Evolutionary conservation across 1,140 invertebrate genomes (phyloP), one percentile per base, ranked within the genome.

Genomic region (Zaprionus nigranus): DNA sequence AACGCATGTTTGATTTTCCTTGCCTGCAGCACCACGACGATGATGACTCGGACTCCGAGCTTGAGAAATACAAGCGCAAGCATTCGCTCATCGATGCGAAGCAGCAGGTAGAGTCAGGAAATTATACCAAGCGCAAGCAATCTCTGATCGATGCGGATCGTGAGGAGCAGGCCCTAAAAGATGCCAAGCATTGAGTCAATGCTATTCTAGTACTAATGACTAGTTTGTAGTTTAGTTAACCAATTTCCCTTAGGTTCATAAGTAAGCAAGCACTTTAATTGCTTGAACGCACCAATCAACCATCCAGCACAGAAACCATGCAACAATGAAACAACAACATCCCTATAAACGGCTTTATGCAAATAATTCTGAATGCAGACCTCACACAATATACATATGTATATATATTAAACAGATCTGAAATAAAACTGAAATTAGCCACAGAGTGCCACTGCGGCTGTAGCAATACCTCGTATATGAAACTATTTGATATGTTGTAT

Each of bases 1-100:
- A 95, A 80, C 92, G 92, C 36, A 90, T 94, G 76, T 94, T 93
- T 70, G 94, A 95, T 53, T 95, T 95, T 90, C 91, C 92, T 7
- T 94, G 93, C 61, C 92, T 93, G 15, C 76, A 84, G 36, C 80
- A 77, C 64, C 63, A 68, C 36, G 53, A 72, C 34, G 68, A 84
- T 24, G 82, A 90, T 20, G 90, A 91, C 62, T 75, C 75, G 17
- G 91, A 92, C 57, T 82, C 85, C n/a, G 91, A 92, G 62, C 38
- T 90, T 63, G 91, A 91, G 58, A 84, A 88, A 54, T 90, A 90
- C 73, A 92, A 92, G 62, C 90, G 91, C 5, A 92, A 92, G 64
- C 87, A 92, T 73, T 92, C 91, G n/a, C 73, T 92, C 2, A 92
- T 91, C 40, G 88, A 90, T 62, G 90, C 85, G 67, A 90, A 90